Percentiles rank a stretch among this genome's conserved stretches.
Conservation (phyloP, 2,888 invertebrate genomes). For the Eristalis tenax region DNA sequence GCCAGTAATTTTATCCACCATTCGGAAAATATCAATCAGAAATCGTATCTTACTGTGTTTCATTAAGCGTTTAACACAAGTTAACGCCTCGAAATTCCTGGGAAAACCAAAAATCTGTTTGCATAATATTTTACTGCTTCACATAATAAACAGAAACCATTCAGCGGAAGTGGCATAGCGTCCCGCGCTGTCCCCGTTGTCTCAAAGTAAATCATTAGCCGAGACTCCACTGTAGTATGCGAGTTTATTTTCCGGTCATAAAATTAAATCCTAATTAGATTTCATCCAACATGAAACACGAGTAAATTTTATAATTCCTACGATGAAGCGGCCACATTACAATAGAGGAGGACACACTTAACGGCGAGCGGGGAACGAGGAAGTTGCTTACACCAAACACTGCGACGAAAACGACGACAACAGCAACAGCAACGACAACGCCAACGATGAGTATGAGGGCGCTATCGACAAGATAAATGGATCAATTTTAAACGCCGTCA, state of each 20-base stretch:
- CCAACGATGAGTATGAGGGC: background rate
- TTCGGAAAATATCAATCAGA: slow-evolving; percentile 6
- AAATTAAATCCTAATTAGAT: slow-evolving; percentile 35
- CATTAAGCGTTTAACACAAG: slow-evolving; percentile 5
- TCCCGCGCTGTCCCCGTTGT: background rate
- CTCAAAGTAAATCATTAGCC: background rate
- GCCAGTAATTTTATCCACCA: background rate
- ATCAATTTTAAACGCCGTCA: slow-evolving; percentile 33
- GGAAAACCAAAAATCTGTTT: slow-evolving; percentile 6
- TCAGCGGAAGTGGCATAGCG: background rate
- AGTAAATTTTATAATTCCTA: slow-evolving; percentile 28
- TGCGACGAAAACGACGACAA: background rate
- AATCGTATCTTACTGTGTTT: background rate
- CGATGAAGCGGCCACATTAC: slow-evolving; percentile 9
- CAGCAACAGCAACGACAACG: background rate
- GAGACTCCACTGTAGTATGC: slow-evolving; percentile 5
- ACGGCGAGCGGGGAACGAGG: background rate
- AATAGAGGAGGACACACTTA: slow-evolving; percentile 4
- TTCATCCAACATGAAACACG: slow-evolving; percentile 31
- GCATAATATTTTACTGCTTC: background rate
- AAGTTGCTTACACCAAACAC: background rate
- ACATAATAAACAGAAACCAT: slow-evolving; percentile 14
- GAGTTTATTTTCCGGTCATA: slow-evolving; percentile 31
- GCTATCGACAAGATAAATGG: slow-evolving; percentile 30
- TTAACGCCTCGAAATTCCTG: background rate